Conservation (phyloP, 2,888 invertebrate species). For the Torymus tubicola region DNA sequence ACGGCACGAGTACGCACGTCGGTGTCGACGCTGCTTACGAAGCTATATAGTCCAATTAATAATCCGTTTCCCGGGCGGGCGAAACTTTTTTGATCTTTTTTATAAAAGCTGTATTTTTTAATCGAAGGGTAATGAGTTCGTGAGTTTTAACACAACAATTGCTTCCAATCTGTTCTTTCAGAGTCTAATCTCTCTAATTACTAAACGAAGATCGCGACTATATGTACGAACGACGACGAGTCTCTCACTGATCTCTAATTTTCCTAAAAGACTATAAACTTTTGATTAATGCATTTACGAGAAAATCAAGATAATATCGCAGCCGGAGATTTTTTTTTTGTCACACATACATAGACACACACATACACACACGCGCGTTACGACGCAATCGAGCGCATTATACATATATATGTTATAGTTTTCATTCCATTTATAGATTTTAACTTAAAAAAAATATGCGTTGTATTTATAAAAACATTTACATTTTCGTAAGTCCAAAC, state of each 20-base stretch:
- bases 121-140: slow-evolving; percentile 15
- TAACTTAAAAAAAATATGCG: background rate
- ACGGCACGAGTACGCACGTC: slow-evolving; percentile 78
- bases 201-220: no score
- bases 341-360: background rate
- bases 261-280: slow-evolving; percentile 42
- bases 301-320: slow-evolving; percentile 26
- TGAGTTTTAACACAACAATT: background rate
- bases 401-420: background rate
- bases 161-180: slow-evolving; percentile 35
- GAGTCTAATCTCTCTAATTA: no score
- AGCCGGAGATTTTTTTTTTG: background rate
- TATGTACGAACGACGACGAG: background rate
- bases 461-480: background rate
- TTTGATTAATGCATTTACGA: slow-evolving; percentile 46
- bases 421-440: slow-evolving; percentile 32
- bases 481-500: background rate
- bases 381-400: no score
- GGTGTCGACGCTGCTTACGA: slow-evolving; percentile 80
- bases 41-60: slow-evolving; percentile 77
- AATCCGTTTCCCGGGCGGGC: background rate
- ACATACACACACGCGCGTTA: background rate
- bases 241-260: slow-evolving; percentile 38
- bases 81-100: slow-evolving; percentile 30
- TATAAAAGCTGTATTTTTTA: slow-evolving; percentile 43